phyloP scores from a whole-genome alignment of 2,888 invertebrate genomes.

The Balanococcus diminutus region DNA sequence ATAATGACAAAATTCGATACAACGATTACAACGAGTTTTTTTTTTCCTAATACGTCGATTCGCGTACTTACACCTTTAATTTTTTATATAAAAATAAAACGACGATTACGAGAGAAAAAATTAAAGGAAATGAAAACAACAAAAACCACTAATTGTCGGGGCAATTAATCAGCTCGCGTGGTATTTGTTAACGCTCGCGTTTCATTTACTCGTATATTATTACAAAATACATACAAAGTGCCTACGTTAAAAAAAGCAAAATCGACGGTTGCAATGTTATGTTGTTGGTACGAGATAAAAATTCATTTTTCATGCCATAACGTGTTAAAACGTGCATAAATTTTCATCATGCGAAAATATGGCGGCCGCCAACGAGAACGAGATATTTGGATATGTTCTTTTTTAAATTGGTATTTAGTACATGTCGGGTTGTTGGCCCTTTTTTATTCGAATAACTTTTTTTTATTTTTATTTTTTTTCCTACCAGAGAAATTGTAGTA shows the following conservation, averaged over 20 bases:
- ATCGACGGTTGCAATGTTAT: background rate
- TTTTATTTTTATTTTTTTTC: background rate
- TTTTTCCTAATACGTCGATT: background rate
- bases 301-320: background rate
- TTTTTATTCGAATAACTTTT: background rate
- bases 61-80: background rate
- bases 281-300: background rate
- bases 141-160: background rate
- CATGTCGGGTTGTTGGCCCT: background rate
- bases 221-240: too few relatives aligned
- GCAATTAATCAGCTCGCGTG: background rate
- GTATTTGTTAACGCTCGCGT: background rate
- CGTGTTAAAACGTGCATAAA: constrained; percentile 1
- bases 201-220: background rate
- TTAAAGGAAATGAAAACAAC: background rate
- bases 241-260: too few relatives aligned
- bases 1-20: background rate
- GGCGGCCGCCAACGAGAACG: background rate
- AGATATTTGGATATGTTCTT: background rate
- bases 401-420: constrained; percentile 24
- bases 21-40: background rate
- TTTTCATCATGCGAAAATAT: constrained; percentile 10
- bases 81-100: background rate
- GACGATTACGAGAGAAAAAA: background rate
- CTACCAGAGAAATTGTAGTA: background rate